Evolutionary conservation across 1,140 invertebrate species (phyloP), one percentile per base, ranked within the genome.

Genomic region (Bactericera cockerelli): DNA sequence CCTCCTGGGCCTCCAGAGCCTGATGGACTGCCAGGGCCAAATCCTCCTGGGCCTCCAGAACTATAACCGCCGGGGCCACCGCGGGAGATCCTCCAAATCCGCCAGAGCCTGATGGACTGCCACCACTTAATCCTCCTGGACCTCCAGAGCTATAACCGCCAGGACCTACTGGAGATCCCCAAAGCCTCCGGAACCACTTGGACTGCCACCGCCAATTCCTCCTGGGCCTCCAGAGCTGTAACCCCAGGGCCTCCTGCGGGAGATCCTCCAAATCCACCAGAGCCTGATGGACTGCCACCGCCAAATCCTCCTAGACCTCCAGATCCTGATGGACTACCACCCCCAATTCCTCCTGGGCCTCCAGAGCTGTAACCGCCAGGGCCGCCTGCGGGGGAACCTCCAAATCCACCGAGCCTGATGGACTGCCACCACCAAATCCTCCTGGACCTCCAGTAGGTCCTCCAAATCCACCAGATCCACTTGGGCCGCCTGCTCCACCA

Each of bases 281-380:
- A n/a, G 22, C 42, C 22, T n/a, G 3, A 3, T 49, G 42, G 42
- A 49, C 22, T 8, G 16, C 42, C 42, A 49, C n/a, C 42, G 16
- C 14, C 55, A 56, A n/a, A 19, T n/a, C 55, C 22, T 24, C 55
- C 55, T 11, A 16, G 42, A 49, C 42, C 42, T 49, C n/a, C 42
- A 16, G n/a, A n/a, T 49, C 28, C 28, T 6, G 13, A 4, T 31
- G 28, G 28, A 22, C 8, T 4, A n/a, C 33, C 33, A 36, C n/a
- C 28, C 13, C 28, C 28, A 31, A 31, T 6, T 31, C 28, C 28
- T 4, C 42, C 42, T 49, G 42, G 42, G 8, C 42, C 22, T 49
- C 42, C 42, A 19, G 42, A 3, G 22, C 42, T 22, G 16, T 16
- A 49, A 22, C 55, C 55, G 4, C 55, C 55, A 10, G 55, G 22